Conservation (phyloP, 2,888 invertebrate genomes). For the Drosophila neotestacea region DNA sequence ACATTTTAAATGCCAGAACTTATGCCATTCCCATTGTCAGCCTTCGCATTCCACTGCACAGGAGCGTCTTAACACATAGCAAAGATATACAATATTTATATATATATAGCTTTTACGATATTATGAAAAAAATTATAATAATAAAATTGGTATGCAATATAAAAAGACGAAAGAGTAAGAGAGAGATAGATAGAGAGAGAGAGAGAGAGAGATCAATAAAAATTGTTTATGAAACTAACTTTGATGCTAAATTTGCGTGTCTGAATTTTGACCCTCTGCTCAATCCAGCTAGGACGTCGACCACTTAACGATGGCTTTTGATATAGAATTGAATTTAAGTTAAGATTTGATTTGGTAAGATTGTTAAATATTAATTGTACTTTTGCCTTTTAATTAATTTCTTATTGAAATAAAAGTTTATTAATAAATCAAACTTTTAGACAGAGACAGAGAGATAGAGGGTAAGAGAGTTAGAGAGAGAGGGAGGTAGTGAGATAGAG, state of each 20-base stretch:
- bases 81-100: constrained; percentile 24
- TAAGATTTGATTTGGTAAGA: constrained; percentile 43
- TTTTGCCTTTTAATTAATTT: constrained; percentile 45
- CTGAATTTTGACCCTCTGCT: constrained; percentile 86
- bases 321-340: constrained; percentile 67
- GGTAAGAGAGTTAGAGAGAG: constrained; percentile 33
- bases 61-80: constrained; percentile 45
- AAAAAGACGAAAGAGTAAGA: constrained; percentile 44
- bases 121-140: constrained; percentile 44
- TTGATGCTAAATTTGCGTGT: constrained; percentile 86
- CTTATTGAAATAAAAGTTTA: constrained; percentile 67
- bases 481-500: constrained; percentile 42
- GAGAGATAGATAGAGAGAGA: constrained; percentile 49
- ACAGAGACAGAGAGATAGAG: constrained; percentile 29
- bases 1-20: constrained; percentile 37
- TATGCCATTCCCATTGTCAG: constrained; percentile 26
- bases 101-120: constrained; percentile 35
- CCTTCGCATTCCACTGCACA: constrained; percentile 52
- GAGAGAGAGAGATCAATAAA: constrained; percentile 46
- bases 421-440: constrained; percentile 67
- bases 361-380: constrained; percentile 53
- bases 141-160: constrained; percentile 54
- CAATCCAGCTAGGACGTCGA: constrained; percentile 86
- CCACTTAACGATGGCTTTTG: constrained; percentile 85
- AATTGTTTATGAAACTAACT: constrained; percentile 85